Percentiles rank a stretch among this genome's conserved stretches.
These are phyloP conservation scores for Corythornis cristatus DNA, from an alignment of 2,113 vertebrate genomes.

Conservation along the genomic window DNA sequence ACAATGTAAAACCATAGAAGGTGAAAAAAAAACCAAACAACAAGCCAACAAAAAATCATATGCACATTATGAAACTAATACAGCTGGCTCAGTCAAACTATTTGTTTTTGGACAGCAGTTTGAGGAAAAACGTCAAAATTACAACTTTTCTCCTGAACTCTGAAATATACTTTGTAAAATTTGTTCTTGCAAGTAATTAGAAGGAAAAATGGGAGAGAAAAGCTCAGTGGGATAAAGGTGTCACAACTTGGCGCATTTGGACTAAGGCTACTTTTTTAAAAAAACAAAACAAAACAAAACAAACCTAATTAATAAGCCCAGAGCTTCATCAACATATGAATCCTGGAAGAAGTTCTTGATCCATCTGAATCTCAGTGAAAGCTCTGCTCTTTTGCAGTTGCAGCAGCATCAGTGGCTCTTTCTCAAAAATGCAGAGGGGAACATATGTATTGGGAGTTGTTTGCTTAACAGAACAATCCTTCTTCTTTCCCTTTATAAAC, in stretches of 20 bases:
- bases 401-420: neutral
- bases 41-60: neutral
- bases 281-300: neutral
- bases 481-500: slow-evolving; percentile 11
- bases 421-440: neutral
- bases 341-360: neutral
- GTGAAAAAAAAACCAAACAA: neutral
- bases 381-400: neutral
- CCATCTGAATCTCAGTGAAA: neutral
- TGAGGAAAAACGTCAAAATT: neutral
- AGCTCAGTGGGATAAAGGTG: neutral
- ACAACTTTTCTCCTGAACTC: neutral
- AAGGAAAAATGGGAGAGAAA: neutral
- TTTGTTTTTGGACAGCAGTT: neutral
- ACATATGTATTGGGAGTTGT: neutral
- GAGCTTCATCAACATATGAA: neutral
- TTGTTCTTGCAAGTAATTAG: neutral
- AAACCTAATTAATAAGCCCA: neutral
- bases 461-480: neutral
- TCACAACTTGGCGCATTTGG: neutral
- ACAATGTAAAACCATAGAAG: neutral
- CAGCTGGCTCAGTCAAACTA: neutral
- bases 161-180: neutral
- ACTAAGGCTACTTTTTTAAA: neutral
- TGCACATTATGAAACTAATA: neutral